Evolutionary conservation across 2,797 vertebrate species (phyloP).

Genomic region (Sphenodon punctatus): DNA sequence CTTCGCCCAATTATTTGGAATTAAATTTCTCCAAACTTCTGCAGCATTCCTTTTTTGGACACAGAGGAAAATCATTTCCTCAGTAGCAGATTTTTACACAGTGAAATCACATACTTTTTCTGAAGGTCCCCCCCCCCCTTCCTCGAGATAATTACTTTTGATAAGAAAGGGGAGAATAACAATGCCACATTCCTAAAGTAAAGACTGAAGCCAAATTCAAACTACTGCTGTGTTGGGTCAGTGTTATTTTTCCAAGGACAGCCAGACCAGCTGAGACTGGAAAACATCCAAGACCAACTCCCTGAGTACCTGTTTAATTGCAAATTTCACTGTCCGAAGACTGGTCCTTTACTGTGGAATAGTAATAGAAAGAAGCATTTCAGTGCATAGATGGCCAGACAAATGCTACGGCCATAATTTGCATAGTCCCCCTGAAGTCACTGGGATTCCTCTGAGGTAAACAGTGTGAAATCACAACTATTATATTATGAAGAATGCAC

Average conservation of each 20-base stretch:
- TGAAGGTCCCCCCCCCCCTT: slow-evolving; percentile 63
- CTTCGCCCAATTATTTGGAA: too few species aligned
- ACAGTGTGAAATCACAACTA: too few species aligned
- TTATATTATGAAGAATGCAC: too few species aligned
- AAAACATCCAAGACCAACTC: slow-evolving; percentile 71
- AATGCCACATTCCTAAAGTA: slow-evolving; percentile 72
- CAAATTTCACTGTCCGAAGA: slow-evolving; percentile 61
- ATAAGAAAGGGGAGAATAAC: slow-evolving; percentile 77
- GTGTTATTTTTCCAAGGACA: slow-evolving; percentile 54
- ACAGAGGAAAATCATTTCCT: slow-evolving; percentile 74
- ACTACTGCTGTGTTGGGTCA: slow-evolving; percentile 67
- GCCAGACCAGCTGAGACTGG: slow-evolving; percentile 57
- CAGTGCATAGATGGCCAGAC: too few species aligned
- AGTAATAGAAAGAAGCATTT: too few species aligned
- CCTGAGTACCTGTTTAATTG: slow-evolving; percentile 85
- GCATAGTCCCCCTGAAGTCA: too few species aligned
- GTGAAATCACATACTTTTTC: slow-evolving; percentile 85
- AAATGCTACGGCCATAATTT: too few species aligned
- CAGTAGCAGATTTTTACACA: slow-evolving; percentile 83
- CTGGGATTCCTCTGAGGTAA: too few species aligned
- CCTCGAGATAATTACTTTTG: slow-evolving; percentile 74
- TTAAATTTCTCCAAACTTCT: slow-evolving; percentile 39
- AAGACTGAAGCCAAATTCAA: slow-evolving; percentile 70
- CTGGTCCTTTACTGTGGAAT: slow-evolving; percentile 18
- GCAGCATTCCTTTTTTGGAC: slow-evolving; percentile 83